A percentile compares a stretch with the other conserved stretches of the same genome.
Evolutionary conservation across 37 sponge, comb jelly and placozoan genomes (phyloP).

Genomic region (Beroe ovata): DNA sequence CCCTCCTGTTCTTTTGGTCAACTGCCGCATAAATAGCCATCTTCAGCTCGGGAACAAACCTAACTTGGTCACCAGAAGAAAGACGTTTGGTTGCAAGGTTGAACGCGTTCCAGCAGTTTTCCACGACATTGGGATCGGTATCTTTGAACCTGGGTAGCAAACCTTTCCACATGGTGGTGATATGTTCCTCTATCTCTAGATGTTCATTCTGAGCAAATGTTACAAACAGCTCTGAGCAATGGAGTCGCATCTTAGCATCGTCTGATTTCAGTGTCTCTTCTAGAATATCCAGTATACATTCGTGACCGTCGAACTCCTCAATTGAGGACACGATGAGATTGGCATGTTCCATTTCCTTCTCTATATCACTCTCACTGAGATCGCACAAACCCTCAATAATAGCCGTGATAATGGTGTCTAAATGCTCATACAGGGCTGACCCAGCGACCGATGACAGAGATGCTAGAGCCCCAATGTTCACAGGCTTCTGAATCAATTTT

Average conservation of each 20-base stretch:
- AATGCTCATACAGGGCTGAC: slow-evolving; percentile 77
- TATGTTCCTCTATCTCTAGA: slow-evolving; percentile 54
- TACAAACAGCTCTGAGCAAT: slow-evolving; percentile 2
- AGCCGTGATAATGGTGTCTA: slow-evolving; percentile 79
- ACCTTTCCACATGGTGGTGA: slow-evolving; percentile 7
- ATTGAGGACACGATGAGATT: slow-evolving; percentile 73
- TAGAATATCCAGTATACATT: slow-evolving; percentile 28
- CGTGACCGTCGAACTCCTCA: slow-evolving; percentile 54
- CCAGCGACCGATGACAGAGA: slow-evolving; percentile 92
- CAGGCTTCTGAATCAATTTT: slow-evolving; percentile 76
- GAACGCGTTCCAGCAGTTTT: slow-evolving; percentile 81
- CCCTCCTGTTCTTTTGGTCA: slow-evolving; percentile 33
- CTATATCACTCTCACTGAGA: slow-evolving; percentile 1
- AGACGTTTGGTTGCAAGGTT: slow-evolving; percentile 82
- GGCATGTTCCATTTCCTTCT: slow-evolving; percentile 60
- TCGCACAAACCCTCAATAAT: slow-evolving; percentile 71
- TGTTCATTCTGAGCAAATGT: slow-evolving; percentile 5
- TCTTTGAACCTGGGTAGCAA: slow-evolving; percentile 70
- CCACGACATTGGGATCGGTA: slow-evolving; percentile 73
- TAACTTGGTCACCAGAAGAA: slow-evolving; percentile 71
- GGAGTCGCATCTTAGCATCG: slow-evolving; percentile 27
- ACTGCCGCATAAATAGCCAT: slow-evolving; percentile 19
- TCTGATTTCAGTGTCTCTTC: slow-evolving; percentile 9
- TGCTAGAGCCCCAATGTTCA: slow-evolving; percentile 84
- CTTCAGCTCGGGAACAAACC: slow-evolving; percentile 36